Evolutionary conservation across 2,113 vertebrate species (phyloP).

Genomic region (Dromiciops gliroides): DNA sequence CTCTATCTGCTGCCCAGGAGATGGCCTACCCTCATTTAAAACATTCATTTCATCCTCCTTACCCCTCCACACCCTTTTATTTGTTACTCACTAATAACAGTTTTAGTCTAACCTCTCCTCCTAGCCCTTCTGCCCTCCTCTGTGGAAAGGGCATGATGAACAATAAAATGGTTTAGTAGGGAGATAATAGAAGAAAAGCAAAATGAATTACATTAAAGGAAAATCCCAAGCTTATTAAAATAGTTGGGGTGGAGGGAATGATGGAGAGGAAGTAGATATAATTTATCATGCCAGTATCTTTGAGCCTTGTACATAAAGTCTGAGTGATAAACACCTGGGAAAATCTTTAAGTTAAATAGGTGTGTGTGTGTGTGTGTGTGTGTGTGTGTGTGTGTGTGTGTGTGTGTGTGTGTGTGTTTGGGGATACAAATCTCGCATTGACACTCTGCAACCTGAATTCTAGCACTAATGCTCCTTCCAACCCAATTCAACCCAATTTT

Average conservation of each 20-base stretch:
- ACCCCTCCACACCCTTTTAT: background rate
- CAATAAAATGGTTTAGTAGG: slow-evolving; percentile 8
- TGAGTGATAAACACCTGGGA: slow-evolving; percentile 26
- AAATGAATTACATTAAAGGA: background rate
- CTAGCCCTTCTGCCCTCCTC: background rate
- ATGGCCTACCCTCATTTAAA: background rate
- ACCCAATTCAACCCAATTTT: slow-evolving; percentile 38
- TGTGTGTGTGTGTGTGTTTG: background rate
- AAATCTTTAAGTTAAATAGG: slow-evolving; percentile 19
- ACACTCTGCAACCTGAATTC: background rate
- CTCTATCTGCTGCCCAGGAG: background rate
- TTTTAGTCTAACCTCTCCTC: slow-evolving; percentile 38
- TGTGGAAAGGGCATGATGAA: background rate
- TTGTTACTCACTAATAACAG: background rate
- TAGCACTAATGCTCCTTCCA: slow-evolving; percentile 25
- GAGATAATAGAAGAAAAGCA: slow-evolving; percentile 31
- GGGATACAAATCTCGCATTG: background rate
- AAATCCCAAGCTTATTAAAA: slow-evolving; percentile 22
- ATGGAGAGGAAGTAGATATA: background rate
- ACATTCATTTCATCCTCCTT: slow-evolving; percentile 32
- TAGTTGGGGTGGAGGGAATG: background rate
- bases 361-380: background rate
- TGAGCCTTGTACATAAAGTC: slow-evolving; percentile 18
- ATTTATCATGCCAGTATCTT: slow-evolving; percentile 12
- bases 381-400: too few relatives aligned